phyloP scores from a whole-genome alignment of 2,888 invertebrate genomes.

The Oxyteleia sp. region DNA sequence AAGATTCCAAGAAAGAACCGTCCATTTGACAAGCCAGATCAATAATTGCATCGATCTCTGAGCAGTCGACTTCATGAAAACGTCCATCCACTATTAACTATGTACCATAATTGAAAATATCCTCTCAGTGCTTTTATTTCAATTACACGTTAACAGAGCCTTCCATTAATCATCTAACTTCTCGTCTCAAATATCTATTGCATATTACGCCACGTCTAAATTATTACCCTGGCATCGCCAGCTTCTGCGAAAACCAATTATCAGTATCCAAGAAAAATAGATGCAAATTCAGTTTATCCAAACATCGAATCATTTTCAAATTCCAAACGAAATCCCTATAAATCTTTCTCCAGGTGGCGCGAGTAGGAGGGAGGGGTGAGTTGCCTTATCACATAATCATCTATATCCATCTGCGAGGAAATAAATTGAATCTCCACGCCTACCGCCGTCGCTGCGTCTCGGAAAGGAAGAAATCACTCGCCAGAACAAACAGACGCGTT shows the following conservation, averaged over 20 bases:
- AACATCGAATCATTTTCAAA: conserved; percentile 52
- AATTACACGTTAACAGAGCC: conserved; percentile 36
- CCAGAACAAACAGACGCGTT: conserved; percentile 56
- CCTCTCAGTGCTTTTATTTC: conserved; percentile 39
- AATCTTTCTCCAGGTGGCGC: conserved; percentile 34
- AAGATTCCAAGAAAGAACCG: conserved; percentile 16
- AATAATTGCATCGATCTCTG: conserved; percentile 17
- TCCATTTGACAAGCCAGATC: conserved; percentile 18
- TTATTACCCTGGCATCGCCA: conserved; percentile 10
- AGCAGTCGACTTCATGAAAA: background rate
- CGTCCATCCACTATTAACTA: background rate
- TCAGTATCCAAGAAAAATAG: conserved; percentile 38
- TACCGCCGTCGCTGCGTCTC: conserved; percentile 21
- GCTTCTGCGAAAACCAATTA: conserved; percentile 51
- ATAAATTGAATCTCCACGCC: conserved; percentile 59
- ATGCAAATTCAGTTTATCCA: conserved; percentile 57
- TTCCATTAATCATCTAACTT: conserved; percentile 39
- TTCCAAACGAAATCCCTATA: conserved; percentile 46
- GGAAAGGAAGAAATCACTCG: conserved; percentile 29
- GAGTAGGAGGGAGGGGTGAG: too few species aligned
- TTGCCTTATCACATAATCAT: conserved; percentile 53
- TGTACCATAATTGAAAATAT: conserved; percentile 19
- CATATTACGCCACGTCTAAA: conserved; percentile 27
- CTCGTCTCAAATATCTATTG: conserved; percentile 36
- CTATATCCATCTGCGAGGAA: conserved; percentile 50